Conservation (phyloP, 92 coral and sea anemone species). For the Palythoa grandiflora region DNA sequence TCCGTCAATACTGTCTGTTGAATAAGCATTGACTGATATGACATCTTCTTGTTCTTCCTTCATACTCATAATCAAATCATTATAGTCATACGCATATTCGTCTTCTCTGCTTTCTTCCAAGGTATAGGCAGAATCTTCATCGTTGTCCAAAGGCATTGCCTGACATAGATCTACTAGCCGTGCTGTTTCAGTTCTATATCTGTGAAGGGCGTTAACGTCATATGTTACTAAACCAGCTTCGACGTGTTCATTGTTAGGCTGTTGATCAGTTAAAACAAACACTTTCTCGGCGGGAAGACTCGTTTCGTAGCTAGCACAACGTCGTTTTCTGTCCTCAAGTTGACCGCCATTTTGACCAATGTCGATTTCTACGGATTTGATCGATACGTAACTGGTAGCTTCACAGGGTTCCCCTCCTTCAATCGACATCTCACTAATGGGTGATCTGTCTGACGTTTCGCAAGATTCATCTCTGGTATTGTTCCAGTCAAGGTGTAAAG, state of each 20-base stretch:
- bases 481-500: constrained; percentile 54
- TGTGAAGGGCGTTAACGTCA: background rate
- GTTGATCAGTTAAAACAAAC: constrained; percentile 21
- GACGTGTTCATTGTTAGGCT: background rate
- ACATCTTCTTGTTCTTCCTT: constrained; percentile 72
- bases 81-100: constrained; percentile 84
- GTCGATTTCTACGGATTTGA: constrained; percentile 27
- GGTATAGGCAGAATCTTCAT: constrained; percentile 54
- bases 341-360: background rate
- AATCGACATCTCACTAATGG: background rate
- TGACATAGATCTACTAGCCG: constrained; percentile 81
- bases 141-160: constrained; percentile 61
- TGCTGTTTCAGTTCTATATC: constrained; percentile 66
- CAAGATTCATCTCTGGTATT: background rate
- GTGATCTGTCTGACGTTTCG: background rate
- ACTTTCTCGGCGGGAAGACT: constrained; percentile 20
- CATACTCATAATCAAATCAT: constrained; percentile 79
- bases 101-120: constrained; percentile 80
- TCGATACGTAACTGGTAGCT: constrained; percentile 16
- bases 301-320: background rate
- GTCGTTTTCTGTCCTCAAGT: constrained; percentile 4
- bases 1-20: constrained; percentile 63
- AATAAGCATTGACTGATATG: constrained; percentile 70
- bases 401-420: background rate
- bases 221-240: background rate